These are phyloP conservation scores for Galerucella calmariensis DNA, from an alignment of 2,888 invertebrate species.

Conservation along the genomic window DNA sequence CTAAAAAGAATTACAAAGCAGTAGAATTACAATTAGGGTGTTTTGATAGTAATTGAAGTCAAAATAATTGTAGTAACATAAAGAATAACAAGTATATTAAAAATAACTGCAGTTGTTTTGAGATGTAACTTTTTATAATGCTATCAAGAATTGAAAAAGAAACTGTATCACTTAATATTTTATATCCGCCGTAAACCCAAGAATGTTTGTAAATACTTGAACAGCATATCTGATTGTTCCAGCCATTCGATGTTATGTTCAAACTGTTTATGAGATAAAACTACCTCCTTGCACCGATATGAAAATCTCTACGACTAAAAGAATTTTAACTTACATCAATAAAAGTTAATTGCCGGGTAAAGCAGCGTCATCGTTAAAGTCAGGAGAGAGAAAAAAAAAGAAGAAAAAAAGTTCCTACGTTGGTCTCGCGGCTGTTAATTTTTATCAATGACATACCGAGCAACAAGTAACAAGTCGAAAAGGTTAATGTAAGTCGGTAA, in stretches of 20 bases:
- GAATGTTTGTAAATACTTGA: neutral
- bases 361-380: conserved; percentile 28
- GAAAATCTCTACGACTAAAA: conserved; percentile 13
- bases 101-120: too few relatives aligned
- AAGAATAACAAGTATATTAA: too few relatives aligned
- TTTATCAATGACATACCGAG: conserved; percentile 41
- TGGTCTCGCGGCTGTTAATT: conserved; percentile 27
- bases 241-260: neutral
- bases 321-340: conserved; percentile 33
- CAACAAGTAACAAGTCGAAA: conserved; percentile 26
- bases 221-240: conserved; percentile 3
- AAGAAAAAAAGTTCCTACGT: conserved; percentile 16
- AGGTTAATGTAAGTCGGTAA: conserved; percentile 39
- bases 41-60: too few relatives aligned
- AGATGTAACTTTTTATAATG: neutral
- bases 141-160: neutral
- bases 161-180: neutral
- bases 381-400: neutral
- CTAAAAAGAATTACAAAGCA: too few relatives aligned
- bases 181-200: neutral
- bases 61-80: too few relatives aligned
- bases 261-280: conserved; percentile 5
- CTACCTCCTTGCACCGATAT: conserved; percentile 6
- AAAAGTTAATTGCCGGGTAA: conserved; percentile 33
- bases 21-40: too few relatives aligned